phyloP scores from a whole-genome alignment of 2,113 vertebrate genomes.

The Xiphophorus maculatus region DNA sequence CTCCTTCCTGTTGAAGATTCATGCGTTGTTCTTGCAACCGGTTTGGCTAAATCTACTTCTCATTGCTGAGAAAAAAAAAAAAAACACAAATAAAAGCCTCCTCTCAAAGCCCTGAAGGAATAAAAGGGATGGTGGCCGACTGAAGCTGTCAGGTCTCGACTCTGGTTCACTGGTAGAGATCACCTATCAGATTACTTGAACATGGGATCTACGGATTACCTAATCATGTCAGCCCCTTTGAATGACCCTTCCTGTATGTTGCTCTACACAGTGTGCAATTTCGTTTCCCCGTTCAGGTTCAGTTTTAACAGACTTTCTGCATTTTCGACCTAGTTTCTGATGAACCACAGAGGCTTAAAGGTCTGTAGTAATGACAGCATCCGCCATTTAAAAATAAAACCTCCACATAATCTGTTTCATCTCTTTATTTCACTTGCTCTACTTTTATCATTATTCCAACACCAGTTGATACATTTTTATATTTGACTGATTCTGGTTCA shows the following conservation, averaged over 20 bases:
- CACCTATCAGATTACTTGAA: slow-evolving; percentile 59
- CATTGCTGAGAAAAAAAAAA: slow-evolving; percentile 19
- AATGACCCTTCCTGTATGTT: background rate
- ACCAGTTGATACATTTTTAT: too few species aligned
- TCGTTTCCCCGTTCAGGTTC: background rate
- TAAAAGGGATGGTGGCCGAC: slow-evolving; percentile 5
- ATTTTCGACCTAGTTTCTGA: background rate
- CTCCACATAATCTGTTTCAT: background rate
- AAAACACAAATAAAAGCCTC: background rate
- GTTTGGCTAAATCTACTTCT: background rate
- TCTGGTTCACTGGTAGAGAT: slow-evolving; percentile 21
- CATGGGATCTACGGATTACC: slow-evolving; percentile 56
- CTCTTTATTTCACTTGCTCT: background rate
- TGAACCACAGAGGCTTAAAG: background rate
- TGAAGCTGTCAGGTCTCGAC: slow-evolving; percentile 36
- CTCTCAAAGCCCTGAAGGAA: slow-evolving; percentile 1
- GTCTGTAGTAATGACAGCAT: background rate
- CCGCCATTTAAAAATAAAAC: too few species aligned
- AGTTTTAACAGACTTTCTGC: background rate
- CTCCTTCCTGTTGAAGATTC: background rate
- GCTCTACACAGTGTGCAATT: background rate
- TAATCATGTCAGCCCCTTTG: background rate
- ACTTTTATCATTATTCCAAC: too few species aligned
- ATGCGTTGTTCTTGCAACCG: background rate
- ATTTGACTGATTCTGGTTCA: too few species aligned